Percentiles rank a stretch among this genome's conserved stretches.
Evolutionary conservation across 2,797 vertebrate genomes (phyloP).

Genomic region (Sebastes wilsoni): DNA sequence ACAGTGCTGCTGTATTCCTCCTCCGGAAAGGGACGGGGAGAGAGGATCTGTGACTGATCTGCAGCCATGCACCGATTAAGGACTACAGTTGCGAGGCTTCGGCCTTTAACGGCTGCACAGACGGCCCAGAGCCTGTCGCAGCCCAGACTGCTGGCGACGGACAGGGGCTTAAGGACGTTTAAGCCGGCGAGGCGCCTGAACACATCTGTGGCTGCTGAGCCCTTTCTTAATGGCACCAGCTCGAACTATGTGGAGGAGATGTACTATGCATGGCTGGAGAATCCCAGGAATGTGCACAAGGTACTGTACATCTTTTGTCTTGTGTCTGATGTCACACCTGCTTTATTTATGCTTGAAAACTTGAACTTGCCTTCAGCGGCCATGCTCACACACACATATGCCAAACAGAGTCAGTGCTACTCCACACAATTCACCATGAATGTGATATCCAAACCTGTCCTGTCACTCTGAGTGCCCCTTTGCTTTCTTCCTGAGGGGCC

Average conservation of each 20-base stretch:
- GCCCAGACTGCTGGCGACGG: conserved; percentile 54
- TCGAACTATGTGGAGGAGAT: conserved; percentile 97
- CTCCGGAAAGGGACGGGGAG: conserved; percentile 7
- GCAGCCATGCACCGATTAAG: conserved; percentile 91
- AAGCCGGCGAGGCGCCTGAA: conserved; percentile 82
- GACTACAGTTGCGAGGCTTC: conserved; percentile 89
- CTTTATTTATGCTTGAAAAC: neutral
- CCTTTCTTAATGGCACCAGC: conserved; percentile 93
- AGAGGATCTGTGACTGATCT: conserved; percentile 44
- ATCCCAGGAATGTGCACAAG: conserved; percentile 96
- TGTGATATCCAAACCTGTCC: too few relatives aligned
- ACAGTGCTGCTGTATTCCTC: neutral
- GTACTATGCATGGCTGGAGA: conserved; percentile 95
- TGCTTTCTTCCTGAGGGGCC: neutral
- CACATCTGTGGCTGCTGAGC: conserved; percentile 86
- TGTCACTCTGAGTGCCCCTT: neutral
- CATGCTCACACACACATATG: neutral
- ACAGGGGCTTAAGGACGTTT: conserved; percentile 83
- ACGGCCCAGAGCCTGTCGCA: conserved; percentile 80
- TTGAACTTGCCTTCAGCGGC: neutral
- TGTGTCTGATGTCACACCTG: neutral
- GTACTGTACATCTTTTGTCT: conserved; percentile 79
- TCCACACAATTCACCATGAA: too few relatives aligned
- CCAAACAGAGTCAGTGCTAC: neutral
- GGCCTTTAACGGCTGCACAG: conserved; percentile 86